Evolutionary conservation across 2,797 vertebrate genomes (phyloP), one percentile per base, ranked within the genome.

Genomic region (Chromis chromis): DNA sequence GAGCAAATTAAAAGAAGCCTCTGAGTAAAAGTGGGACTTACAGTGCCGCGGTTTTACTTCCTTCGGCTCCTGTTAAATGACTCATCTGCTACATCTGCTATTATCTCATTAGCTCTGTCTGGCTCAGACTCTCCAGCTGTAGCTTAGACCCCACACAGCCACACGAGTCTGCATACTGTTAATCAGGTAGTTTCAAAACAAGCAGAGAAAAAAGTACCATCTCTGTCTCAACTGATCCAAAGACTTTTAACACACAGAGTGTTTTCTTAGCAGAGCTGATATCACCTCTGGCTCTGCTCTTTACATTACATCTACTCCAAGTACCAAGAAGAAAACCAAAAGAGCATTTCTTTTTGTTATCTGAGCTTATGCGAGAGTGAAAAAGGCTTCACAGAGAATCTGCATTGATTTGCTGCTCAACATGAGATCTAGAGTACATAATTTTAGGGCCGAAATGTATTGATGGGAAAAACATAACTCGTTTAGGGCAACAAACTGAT

Each of bases 31-130:
- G 54, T 44, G 67, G 22, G 48, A 70, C 61, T 78, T 31, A 36
- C 48, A 63, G 40, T 2, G 21, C 31, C 83, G 85, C 40, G 79
- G 81, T 83, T 86, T 82, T 28, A 77, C 59, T 76, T 70, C 79
- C 63, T 81, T 68, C 60, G 72, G 17, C 77, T 79, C 53, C 40
- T 61, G 78, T 78, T 72, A 79, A 83, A 80, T 86, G 75, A 90
- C 82, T 92, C 88, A 85, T 89, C 71, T 68, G 80, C 40, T 73
- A 59, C 70, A 74, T 61, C 57, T 75, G 58, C 28, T 44, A 78
- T 83, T 78, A 82, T 82, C 76, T 50, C 58, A 79, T 88, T 75
- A 80, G 70, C 63, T 72, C 31, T 24, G 79, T 83, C 78, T 86
- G 81, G 74, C 67, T 79, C 56, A 54, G 60, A 24, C 59, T 54